Base-by-base conservation (phyloP, 2,888 invertebrate species). In the Pachliopta kotzebuea region DNA sequence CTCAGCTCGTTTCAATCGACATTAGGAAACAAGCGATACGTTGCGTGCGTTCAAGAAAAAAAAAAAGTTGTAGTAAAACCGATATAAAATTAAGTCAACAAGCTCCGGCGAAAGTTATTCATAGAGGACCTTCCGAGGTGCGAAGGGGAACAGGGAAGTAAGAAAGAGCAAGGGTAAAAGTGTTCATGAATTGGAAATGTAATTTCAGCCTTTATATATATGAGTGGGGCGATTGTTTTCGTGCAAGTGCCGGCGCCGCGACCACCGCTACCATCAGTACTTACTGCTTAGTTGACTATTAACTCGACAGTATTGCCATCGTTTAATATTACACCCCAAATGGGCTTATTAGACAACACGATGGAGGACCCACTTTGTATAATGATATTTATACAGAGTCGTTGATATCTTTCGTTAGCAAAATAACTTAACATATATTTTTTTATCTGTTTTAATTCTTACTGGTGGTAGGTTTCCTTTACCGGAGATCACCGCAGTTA, bases 1-100 rank as follows among this genome's bases (percentile, higher is more conserved):
- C 29, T 20, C 50, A 53, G 61, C 26, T 54, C 61, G 29, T 9
- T 7, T 54, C 50, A 62, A 58, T 65, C 61, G 58, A 65, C 65
- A 65, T 62, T 50, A 49, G 55, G 21, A 65, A 57, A 54, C 37
- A n/a, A n/a, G n/a, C n/a, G n/a, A n/a, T n/a, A n/a, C n/a, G n/a
- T n/a, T n/a, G n/a, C n/a, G n/a, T n/a, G n/a, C n/a, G n/a, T n/a
- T n/a, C n/a, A n/a, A 42, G n/a, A 60, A 14, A 55, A 79, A 75
- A 75, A 55, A 79, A 75, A 75, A 57, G 66, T 54, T 61, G 78
- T 53, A 53, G 45, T 31, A 55, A 81, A 83, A 82, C 84, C 84
- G 81, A 86, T 87, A 89, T 89, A 88, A 89, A 90, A 90, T 90
- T 90, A 90, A 90, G 89, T 90, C 90, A 90, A 90, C 88, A 90